A percentile compares a stretch with the other conserved stretches of the same genome.
Conservation (phyloP, 2,113 vertebrate species). For the Chascanopsetta lugubris region DNA sequence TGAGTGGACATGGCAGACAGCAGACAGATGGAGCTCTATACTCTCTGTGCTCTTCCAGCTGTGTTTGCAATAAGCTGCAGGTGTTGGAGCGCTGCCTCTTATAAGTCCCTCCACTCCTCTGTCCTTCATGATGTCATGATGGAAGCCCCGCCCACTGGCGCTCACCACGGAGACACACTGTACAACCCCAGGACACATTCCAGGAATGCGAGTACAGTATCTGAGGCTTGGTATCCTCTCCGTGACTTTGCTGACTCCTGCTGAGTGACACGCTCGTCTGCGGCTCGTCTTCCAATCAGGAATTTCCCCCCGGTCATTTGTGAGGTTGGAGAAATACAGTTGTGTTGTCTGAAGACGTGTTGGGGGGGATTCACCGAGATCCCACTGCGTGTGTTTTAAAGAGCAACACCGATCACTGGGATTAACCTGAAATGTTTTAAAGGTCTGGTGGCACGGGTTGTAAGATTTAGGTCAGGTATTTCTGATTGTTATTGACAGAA, state of each 20-base stretch:
- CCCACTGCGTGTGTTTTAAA: too few relatives aligned
- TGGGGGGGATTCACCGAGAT: not conserved
- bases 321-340: not conserved
- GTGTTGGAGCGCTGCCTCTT: constrained; percentile 60
- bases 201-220: too few relatives aligned
- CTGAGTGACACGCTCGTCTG: constrained; percentile 12
- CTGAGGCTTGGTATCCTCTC: constrained; percentile 3
- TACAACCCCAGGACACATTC: constrained; percentile 63
- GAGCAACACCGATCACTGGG: too few relatives aligned
- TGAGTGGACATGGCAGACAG: constrained; percentile 55
- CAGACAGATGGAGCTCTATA: constrained; percentile 25
- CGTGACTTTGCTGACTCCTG: constrained; percentile 10
- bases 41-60: constrained; percentile 10
- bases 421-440: too few relatives aligned
- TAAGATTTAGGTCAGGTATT: too few relatives aligned
- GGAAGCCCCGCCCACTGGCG: constrained; percentile 54
- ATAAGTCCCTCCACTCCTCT: constrained; percentile 46
- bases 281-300: constrained; percentile 10
- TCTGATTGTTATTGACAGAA: too few relatives aligned
- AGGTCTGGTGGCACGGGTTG: too few relatives aligned
- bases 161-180: constrained; percentile 19
- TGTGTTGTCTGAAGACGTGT: not conserved
- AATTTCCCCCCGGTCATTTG: not conserved
- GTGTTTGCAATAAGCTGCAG: constrained; percentile 48
- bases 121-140: constrained; percentile 55